phyloP scores from a whole-genome alignment of 2,113 vertebrate genomes.

The Hypomesus transpacificus region DNA sequence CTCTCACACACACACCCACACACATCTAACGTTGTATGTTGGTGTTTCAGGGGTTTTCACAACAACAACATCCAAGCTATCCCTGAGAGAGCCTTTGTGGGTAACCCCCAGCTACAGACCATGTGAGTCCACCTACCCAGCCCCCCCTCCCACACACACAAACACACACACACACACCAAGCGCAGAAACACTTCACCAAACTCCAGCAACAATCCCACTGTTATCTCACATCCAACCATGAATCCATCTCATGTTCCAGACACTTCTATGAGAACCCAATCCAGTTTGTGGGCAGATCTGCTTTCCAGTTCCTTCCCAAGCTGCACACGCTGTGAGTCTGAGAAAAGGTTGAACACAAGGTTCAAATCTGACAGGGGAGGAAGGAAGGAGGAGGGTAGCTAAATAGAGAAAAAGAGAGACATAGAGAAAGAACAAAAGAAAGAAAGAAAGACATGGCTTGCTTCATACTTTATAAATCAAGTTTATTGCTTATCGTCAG shows the following conservation, averaged over 20 bases:
- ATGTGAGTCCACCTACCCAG: conserved; percentile 77
- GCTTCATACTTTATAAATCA: no score
- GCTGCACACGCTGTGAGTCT: conserved; percentile 92
- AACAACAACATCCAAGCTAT: conserved; percentile 95
- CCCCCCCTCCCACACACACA: neutral
- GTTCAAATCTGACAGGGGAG: conserved; percentile 46
- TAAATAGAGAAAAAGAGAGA: no score
- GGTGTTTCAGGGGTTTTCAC: conserved; percentile 84
- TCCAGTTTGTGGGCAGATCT: conserved; percentile 92
- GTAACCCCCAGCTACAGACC: conserved; percentile 91
- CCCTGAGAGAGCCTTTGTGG: conserved; percentile 90
- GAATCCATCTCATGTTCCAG: conserved; percentile 56
- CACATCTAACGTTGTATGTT: conserved; percentile 18
- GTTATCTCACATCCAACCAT: neutral
- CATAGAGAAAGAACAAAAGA: no score
- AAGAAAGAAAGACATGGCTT: no score
- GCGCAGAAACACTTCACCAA: neutral
- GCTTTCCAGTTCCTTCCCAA: conserved; percentile 93
- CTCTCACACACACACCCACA: neutral
- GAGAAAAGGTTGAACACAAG: conserved; percentile 35
- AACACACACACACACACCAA: conserved; percentile 5
- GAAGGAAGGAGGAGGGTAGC: no score
- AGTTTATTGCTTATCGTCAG: no score
- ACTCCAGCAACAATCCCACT: no score
- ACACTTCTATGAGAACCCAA: conserved; percentile 96